These are phyloP conservation scores for Xiphorhynchus erythropygius DNA, from an alignment of 2,797 vertebrate species.

Conservation along the genomic window DNA sequence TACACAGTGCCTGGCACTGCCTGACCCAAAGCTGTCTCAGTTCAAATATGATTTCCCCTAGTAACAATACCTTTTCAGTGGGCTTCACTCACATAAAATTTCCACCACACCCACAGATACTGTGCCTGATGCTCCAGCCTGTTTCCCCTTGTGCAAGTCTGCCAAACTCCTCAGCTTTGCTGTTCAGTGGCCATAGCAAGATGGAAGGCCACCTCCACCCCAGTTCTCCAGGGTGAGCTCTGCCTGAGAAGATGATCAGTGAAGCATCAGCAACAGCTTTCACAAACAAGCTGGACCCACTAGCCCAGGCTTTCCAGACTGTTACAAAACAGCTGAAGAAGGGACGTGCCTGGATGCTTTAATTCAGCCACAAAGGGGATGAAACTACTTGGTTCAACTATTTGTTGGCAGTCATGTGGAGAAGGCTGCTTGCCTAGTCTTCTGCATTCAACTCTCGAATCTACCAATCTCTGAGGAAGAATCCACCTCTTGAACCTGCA, in stretches of 20 bases:
- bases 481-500: neutral
- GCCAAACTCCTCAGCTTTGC: neutral
- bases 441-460: neutral
- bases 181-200: neutral
- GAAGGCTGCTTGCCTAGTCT: neutral
- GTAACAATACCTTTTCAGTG: neutral
- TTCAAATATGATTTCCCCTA: neutral
- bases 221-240: neutral
- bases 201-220: neutral
- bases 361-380: neutral
- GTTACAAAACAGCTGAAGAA: neutral
- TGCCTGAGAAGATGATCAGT: neutral
- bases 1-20: neutral
- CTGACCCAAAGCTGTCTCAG: neutral
- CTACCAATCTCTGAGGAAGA: neutral
- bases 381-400: neutral
- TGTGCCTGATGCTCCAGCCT: neutral
- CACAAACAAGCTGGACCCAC: neutral
- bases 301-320: neutral
- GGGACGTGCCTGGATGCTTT: neutral
- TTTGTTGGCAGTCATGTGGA: neutral
- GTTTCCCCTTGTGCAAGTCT: rapidly evolving
- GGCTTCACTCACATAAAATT: neutral
- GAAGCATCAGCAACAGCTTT: neutral
- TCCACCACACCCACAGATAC: neutral